Evolutionary conservation across 2,113 vertebrate species (phyloP).

Genomic region (Corvus cornix): DNA sequence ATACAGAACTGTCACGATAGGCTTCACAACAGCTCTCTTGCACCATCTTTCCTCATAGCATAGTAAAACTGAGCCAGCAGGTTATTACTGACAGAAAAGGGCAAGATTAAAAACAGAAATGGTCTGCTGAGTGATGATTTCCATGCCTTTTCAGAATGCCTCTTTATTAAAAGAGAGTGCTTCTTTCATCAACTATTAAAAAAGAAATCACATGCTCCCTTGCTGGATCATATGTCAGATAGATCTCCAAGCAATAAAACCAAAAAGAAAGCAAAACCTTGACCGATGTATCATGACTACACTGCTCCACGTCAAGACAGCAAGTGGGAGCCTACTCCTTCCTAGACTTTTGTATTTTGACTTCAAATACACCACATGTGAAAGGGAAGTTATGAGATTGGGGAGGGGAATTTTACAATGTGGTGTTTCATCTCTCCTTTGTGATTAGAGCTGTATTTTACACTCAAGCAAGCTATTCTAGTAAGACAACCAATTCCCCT

Average conservation of each 20-base stretch:
- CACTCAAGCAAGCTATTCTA: conserved; percentile 35
- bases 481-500: conserved; percentile 21
- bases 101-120: neutral
- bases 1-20: neutral
- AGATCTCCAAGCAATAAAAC: neutral
- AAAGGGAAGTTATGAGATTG: conserved; percentile 22
- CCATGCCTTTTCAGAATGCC: neutral
- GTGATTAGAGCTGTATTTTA: conserved; percentile 45
- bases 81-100: neutral
- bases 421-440: conserved; percentile 15
- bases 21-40: conserved; percentile 29
- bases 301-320: neutral
- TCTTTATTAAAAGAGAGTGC: neutral
- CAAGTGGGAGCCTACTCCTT: neutral
- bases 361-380: conserved; percentile 55
- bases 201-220: neutral
- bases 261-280: conserved; percentile 14
- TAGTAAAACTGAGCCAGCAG: neutral
- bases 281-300: neutral
- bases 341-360: conserved; percentile 29
- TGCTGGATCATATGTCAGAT: neutral
- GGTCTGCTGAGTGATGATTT: neutral
- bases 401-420: neutral
- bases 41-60: neutral
- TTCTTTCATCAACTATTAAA: neutral